Evolutionary conservation across 1,140 invertebrate species (phyloP), one percentile per base, ranked within the genome.

Genomic region (Camponotus vicinus): DNA sequence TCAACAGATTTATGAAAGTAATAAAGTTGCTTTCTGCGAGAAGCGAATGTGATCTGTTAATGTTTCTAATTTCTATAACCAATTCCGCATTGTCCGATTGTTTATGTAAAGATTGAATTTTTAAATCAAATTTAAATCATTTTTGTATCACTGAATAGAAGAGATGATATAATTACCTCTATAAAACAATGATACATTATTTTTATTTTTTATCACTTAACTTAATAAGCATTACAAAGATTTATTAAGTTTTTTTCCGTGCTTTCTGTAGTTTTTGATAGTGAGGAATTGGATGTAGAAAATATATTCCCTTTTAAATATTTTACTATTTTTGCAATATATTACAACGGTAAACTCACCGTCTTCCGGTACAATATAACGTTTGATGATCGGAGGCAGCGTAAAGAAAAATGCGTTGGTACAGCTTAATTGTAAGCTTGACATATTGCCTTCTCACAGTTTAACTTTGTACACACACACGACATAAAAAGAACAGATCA

Each of bases 361-460:
- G 94, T 95, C 93, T 95, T 94, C 93, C 93, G 91, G 89, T 88
- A 92, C 90, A 92, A 87, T 93, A 92, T 92, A 92, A 93, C 79
- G 83, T 92, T 91, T 55, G 18, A 37, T 76, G 13, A 66, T 85
- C 57, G 63, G 59, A 71, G 55, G 63, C 52, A 80, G 73, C 49
- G 21, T 32, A 27, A 86, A 8, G 5, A 37, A 61, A 86, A 71
- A 59, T 21, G 37, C 37, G 27, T 91, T 85, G 87, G 69, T 78
- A 88, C 86, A 89, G 78, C 57, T 73, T 89, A 67, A 18, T 40
- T 55, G 21, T 89, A 87, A 91, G 87, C 85, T 91, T 91, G 45
- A 67, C 64, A 75, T 85, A 82, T 86, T 64, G 73, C 77, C 87
- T 73, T 83, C 70, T 85, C 75, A 75, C 69, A 70, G 76, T 82